Evolutionary conservation across 2,113 vertebrate species (phyloP), one percentile per base, ranked within the genome.

Genomic region (Laterallus jamaicensis): DNA sequence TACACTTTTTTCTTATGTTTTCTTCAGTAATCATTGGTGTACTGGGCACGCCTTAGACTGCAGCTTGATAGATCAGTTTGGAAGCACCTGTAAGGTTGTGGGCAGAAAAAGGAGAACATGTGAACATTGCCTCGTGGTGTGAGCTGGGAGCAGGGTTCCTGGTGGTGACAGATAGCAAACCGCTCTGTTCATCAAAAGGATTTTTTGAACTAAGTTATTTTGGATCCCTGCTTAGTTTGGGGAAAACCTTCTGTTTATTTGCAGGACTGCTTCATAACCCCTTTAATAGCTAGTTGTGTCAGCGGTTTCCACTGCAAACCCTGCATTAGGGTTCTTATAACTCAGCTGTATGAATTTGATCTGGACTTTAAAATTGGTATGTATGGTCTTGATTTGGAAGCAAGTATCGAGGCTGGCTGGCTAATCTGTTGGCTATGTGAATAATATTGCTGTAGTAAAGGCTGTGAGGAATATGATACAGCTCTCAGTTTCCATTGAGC

Each of bases 311-410:
- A 82, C 79, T 82, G 93, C 73, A 93, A 95, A 55, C 59, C 68
- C 32, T 49, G 52, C 67, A 20, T 89, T 93, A 75, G 54, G 14
- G 39, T 83, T 88, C 85, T 86, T 93, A 56, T 50, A 96, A 77
- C 78, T 90, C 39, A 62, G 79, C 85, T 88, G 29, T 92, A 91
- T 92, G 86, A 94, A 94, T 91, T 89, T 90, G 84, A 87, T 94
- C 88, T 94, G 90, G 85, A 94, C 83, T 92, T 96, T 86, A 95
- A 93, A 96, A 94, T 11, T 66, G 88, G 76, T 44, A 85, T 82
- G 73, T 60, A 86, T 2, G 8, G 40, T 95, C 91, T 94, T 95
- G 90, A 95, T 95, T 97, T 95, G 90, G 84, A 95, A 95, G 82
- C 4, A 17, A 93, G 35, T 32, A 24, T 68, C 1, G 3, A 81